Evolutionary conservation across 2,113 vertebrate genomes (phyloP).

Genomic region (Tylochromis polylepis): DNA sequence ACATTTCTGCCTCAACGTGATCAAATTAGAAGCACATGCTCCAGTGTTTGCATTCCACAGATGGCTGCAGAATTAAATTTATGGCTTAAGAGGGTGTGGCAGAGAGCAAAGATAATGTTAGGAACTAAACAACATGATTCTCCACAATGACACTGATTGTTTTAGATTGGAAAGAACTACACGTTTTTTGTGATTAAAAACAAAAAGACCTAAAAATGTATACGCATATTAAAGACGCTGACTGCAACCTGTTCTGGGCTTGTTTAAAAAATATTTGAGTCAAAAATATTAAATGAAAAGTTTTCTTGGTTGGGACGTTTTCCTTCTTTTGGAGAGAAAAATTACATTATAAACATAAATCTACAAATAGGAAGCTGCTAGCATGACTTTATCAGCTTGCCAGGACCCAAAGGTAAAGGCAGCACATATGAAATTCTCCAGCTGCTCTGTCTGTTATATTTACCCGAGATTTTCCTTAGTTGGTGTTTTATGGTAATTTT

Average conservation of each 20-base stretch:
- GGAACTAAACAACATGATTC: too few relatives aligned
- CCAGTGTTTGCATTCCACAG: background rate
- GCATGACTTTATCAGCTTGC: background rate
- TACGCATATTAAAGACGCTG: background rate
- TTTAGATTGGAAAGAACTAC: background rate
- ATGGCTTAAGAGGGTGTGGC: background rate
- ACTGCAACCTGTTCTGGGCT: background rate
- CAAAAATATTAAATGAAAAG: background rate
- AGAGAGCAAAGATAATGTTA: background rate
- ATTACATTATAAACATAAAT: fast-evolving
- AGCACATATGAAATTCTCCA: background rate
- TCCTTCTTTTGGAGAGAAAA: background rate
- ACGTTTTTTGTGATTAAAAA: background rate
- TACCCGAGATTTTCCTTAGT: background rate
- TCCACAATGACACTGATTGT: too few relatives aligned
- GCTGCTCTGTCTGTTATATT: background rate
- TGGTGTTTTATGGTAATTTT: background rate
- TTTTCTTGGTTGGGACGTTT: background rate
- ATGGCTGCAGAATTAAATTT: background rate
- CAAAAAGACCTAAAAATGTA: background rate
- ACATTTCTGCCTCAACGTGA: background rate
- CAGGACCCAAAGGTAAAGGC: background rate
- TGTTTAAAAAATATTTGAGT: background rate
- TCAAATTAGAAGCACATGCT: background rate
- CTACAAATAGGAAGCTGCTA: background rate